A percentile compares a stretch with the other conserved stretches of the same genome.
These are phyloP conservation scores for Oxyruncus cristatus DNA, from an alignment of 2,113 vertebrate genomes.

Conservation along the genomic window DNA sequence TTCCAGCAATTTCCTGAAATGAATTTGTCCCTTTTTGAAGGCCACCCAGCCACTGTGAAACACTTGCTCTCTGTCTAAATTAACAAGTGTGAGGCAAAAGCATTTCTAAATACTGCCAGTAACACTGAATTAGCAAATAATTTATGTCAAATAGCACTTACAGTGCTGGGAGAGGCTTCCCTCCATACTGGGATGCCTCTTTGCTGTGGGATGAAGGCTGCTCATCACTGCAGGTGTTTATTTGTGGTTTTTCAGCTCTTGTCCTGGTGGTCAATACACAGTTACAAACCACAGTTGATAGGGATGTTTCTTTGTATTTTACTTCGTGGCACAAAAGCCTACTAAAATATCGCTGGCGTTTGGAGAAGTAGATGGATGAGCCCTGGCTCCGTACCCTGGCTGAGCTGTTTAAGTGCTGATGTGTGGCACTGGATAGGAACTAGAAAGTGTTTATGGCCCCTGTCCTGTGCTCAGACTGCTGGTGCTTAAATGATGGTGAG, in stretches of 20 bases:
- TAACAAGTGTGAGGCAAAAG: background rate
- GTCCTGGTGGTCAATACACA: background rate
- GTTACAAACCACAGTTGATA: background rate
- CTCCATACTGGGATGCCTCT: background rate
- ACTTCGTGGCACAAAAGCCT: background rate
- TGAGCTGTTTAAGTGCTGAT: background rate
- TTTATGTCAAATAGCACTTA: background rate
- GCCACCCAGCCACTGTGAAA: background rate
- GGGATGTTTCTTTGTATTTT: background rate
- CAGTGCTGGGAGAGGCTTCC: background rate
- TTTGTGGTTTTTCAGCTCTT: background rate
- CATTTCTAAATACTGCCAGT: background rate
- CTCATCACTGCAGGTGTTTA: background rate
- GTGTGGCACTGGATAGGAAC: background rate
- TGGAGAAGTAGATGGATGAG: background rate
- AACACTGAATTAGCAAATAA: background rate
- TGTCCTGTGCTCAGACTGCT: background rate
- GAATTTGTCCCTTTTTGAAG: background rate
- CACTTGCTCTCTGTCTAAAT: background rate
- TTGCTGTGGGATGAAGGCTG: background rate
- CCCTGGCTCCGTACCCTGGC: background rate
- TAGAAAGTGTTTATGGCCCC: background rate
- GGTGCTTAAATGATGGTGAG: background rate
- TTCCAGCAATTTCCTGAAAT: background rate
- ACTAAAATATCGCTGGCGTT: background rate